These are phyloP conservation scores for Bactericera cockerelli DNA, from an alignment of 1,140 invertebrate species.

Conservation along the genomic window DNA sequence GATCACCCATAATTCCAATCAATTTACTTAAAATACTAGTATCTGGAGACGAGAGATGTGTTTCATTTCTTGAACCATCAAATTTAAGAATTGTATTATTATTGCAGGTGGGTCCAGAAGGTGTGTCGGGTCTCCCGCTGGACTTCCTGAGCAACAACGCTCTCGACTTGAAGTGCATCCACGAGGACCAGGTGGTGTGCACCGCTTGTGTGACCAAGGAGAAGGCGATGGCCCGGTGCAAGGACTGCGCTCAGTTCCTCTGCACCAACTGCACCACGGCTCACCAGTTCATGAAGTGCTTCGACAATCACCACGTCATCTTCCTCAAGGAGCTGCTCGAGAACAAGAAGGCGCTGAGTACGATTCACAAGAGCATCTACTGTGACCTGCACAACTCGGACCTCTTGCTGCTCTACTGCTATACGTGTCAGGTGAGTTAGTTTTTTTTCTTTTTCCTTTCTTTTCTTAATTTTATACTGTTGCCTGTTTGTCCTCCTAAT, in stretches of 20 bases:
- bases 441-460: constrained; percentile 12
- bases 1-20: too few species aligned
- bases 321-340: constrained; percentile 70
- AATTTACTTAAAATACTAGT: too few species aligned
- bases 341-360: constrained; percentile 36
- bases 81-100: too few species aligned
- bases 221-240: constrained; percentile 76
- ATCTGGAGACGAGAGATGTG: too few species aligned
- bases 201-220: constrained; percentile 81
- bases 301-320: constrained; percentile 79
- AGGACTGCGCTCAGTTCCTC: constrained; percentile 82
- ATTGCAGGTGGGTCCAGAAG: constrained; percentile 44
- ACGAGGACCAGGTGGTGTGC: constrained; percentile 56
- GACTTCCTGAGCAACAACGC: constrained; percentile 76
- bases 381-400: constrained; percentile 60
- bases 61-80: too few species aligned
- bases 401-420: constrained; percentile 66
- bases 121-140: constrained; percentile 52
- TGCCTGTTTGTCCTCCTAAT: too few species aligned
- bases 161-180: constrained; percentile 64
- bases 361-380: constrained; percentile 67
- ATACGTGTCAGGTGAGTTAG: constrained; percentile 50
- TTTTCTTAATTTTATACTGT: too few species aligned
- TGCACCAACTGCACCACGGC: constrained; percentile 86
- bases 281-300: constrained; percentile 79